Base-by-base conservation (phyloP, 1,140 invertebrate genomes). In the Coenobita brevimanus region DNA sequence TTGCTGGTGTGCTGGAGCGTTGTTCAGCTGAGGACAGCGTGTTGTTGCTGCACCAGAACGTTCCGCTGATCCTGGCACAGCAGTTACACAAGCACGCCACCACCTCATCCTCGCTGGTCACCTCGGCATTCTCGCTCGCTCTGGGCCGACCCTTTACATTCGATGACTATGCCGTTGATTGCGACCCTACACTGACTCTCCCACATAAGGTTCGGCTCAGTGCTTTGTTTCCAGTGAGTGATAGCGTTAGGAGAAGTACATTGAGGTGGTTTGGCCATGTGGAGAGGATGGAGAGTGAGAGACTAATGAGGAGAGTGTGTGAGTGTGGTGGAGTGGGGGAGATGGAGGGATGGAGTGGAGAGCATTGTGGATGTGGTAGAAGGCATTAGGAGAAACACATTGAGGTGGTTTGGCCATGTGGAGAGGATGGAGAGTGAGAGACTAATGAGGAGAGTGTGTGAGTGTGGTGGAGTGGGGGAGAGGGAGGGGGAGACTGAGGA, bases 131-230 rank as follows among this genome's bases (percentile, higher is more conserved):
- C 36, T 87, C 85, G 33, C 85, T 87, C 21, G 85, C 85, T 30
- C 54, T 80, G 15, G 62, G 76, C 15, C 75, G 85, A 24, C 54
- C 85, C 27, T 87, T 87, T 46, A 87, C 85, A 38, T 87, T 87
- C 69, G 76, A 87, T 33, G 85, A 87, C 41, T 87, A 87, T 87
- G 85, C 85, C 10, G 41, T 87, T n/a, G 85, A 87, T 54, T 71
- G 27, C 60, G 85, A 87, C 27, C 85, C 85, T 38, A 80, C 60
- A n/a, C 78, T 87, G 54, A 76, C 85, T 73, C 85, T 87, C 27
- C 85, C 76, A 36, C 46, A 80, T 36, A 54, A 54, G 41, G 38
- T 46, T 73, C 17, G 13, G 46, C n/a, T 21, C n/a, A n/a, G n/a
- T n/a, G 50, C 46, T 78, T 8, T 4, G 0, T 2, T 27, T 78